phyloP scores from a whole-genome alignment of 2,888 invertebrate species.

The Acanthacorydalis orientalis region DNA sequence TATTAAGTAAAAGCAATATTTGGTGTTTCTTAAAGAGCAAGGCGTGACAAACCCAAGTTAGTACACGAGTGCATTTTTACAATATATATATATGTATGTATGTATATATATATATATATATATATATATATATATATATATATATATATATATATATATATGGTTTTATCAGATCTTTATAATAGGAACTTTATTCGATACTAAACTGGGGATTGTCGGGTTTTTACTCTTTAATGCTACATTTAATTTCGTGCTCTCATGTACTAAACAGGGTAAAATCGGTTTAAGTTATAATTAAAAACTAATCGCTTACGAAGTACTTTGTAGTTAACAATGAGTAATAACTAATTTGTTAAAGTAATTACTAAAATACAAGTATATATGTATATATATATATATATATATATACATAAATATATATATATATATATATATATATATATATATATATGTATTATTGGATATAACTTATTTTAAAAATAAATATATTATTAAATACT shows the following conservation, averaged over 20 bases:
- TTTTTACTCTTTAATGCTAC: neutral
- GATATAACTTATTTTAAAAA: no score
- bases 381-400: neutral
- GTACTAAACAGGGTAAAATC: neutral
- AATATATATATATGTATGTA: neutral
- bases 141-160: no score
- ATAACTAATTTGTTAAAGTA: neutral
- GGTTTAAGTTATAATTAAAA: neutral
- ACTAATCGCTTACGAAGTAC: neutral
- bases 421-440: no score
- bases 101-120: no score
- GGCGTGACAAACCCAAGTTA: constrained; percentile 17
- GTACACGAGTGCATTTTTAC: constrained; percentile 4
- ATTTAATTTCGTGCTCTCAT: neutral
- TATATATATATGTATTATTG: no score
- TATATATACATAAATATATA: no score
- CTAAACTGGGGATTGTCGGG: neutral
- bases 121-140: no score
- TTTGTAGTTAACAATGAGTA: neutral
- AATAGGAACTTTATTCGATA: no score
- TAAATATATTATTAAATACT: no score
- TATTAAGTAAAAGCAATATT: no score
- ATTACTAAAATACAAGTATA: neutral
- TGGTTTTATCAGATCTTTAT: no score
- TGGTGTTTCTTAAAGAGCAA: constrained; percentile 3